A percentile compares a stretch with the other conserved stretches of the same genome.
Conservation (phyloP, 1,140 invertebrate species). For the Drosophila insularis region DNA sequence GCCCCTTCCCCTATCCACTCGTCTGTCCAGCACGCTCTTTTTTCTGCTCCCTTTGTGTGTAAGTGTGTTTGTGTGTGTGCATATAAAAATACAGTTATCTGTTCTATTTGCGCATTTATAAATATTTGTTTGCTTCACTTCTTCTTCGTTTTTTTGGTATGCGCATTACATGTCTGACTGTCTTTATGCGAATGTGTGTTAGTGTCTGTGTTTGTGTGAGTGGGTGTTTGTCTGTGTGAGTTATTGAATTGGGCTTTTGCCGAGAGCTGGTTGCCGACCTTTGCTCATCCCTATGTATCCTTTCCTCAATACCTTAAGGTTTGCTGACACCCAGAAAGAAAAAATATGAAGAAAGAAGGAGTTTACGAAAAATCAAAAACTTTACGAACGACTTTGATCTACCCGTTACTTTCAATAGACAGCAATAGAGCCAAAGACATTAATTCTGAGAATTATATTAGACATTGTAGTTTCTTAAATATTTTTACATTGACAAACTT, state of each 20-base stretch:
- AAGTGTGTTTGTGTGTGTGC: conserved; percentile 47
- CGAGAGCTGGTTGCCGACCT: conserved; percentile 9
- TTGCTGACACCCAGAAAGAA: neutral
- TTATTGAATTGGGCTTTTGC: conserved; percentile 46
- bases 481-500: too few relatives aligned
- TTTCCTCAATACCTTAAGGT: neutral
- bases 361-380: neutral
- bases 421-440: too few relatives aligned
- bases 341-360: neutral
- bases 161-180: conserved; percentile 54
- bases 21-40: conserved; percentile 31
- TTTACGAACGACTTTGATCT: neutral
- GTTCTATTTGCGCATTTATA: conserved; percentile 79
- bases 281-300: conserved; percentile 5
- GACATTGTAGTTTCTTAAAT: too few relatives aligned
- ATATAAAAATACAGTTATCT: conserved; percentile 79
- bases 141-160: conserved; percentile 57
- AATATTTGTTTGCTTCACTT: conserved; percentile 75
- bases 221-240: conserved; percentile 27
- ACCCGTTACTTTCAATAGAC: neutral
- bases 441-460: too few relatives aligned
- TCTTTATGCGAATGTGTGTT: conserved; percentile 4
- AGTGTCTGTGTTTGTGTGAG: conserved; percentile 15
- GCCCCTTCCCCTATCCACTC: conserved; percentile 17
- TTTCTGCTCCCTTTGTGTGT: conserved; percentile 15